Evolutionary conservation across 2,888 invertebrate species (phyloP).

Genomic region (Agrypnus murinus): DNA sequence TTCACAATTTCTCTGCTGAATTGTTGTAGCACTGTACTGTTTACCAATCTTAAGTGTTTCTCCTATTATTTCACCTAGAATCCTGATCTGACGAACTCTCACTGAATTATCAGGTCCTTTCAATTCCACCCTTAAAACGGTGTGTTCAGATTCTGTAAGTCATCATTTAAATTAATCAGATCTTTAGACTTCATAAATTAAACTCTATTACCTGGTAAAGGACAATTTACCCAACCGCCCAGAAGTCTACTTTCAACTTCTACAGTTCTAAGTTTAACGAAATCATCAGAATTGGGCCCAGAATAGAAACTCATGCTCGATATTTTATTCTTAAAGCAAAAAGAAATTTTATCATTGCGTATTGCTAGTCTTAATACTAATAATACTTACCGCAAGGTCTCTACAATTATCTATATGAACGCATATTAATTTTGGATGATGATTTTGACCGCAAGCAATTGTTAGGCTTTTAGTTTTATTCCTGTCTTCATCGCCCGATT

Average conservation of each 20-base stretch:
- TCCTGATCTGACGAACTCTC: constrained; percentile 87
- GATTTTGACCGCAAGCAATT: constrained; percentile 76
- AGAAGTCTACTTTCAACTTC: constrained; percentile 86
- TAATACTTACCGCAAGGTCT: constrained; percentile 85
- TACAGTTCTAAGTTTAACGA: constrained; percentile 85
- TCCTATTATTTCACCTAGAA: constrained; percentile 79
- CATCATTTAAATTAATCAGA: too few relatives aligned
- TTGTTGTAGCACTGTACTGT: constrained; percentile 74
- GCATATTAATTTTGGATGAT: constrained; percentile 83
- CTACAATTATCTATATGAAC: constrained; percentile 96
- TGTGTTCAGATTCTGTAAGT: constrained; percentile 59
- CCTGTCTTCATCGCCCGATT: constrained; percentile 97
- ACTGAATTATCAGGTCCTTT: constrained; percentile 94
- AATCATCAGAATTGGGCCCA: constrained; percentile 87
- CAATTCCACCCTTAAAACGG: constrained; percentile 85
- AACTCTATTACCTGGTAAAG: constrained; percentile 77
- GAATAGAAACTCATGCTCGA: constrained; percentile 89
- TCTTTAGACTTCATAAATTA: constrained; percentile 7
- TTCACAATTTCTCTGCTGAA: constrained; percentile 92
- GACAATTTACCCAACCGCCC: constrained; percentile 95
- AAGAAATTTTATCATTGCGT: too few relatives aligned
- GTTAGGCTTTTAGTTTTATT: constrained; percentile 93
- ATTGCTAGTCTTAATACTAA: too few relatives aligned
- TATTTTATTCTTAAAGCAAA: constrained; percentile 86
- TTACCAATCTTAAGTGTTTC: constrained; percentile 73